Percentiles rank a stretch among this genome's conserved stretches.
Conservation (phyloP, 2,888 invertebrate species). For the Agrochola lota region DNA sequence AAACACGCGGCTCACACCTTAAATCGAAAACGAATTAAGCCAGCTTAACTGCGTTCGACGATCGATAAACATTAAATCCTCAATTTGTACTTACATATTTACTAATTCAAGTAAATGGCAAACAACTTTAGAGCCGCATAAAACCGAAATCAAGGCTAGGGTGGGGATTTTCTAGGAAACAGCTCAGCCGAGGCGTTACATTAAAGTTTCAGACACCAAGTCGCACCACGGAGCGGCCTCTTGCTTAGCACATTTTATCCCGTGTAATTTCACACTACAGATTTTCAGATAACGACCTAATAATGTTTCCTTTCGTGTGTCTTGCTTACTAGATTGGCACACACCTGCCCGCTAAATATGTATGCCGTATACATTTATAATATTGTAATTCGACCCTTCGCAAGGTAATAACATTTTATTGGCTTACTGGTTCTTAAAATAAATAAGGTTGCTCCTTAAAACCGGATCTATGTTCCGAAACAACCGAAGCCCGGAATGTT, state of each 20-base stretch:
- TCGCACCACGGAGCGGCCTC: slow-evolving; percentile 64
- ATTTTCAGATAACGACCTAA: slow-evolving; percentile 75
- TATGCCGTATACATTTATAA: slow-evolving; percentile 65
- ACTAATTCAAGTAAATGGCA: slow-evolving; percentile 80
- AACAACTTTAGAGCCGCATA: slow-evolving; percentile 78
- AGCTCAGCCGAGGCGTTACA: slow-evolving; percentile 77
- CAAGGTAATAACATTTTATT: slow-evolving; percentile 61
- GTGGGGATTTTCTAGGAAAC: slow-evolving; percentile 78
- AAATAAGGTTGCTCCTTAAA: slow-evolving; percentile 52
- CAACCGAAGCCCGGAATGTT: slow-evolving; percentile 27
- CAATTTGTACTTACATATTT: slow-evolving; percentile 62
- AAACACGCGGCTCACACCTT: slow-evolving; percentile 27
- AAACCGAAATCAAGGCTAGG: slow-evolving; percentile 82
- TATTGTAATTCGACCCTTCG: slow-evolving; percentile 64
- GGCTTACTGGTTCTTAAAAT: slow-evolving; percentile 51
- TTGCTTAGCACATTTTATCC: slow-evolving; percentile 77
- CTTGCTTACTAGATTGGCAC: slow-evolving; percentile 60
- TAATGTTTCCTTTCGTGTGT: slow-evolving; percentile 69
- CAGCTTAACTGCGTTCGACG: slow-evolving; percentile 40
- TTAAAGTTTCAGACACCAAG: slow-evolving; percentile 83
- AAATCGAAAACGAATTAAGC: slow-evolving; percentile 39
- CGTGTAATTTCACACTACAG: slow-evolving; percentile 82
- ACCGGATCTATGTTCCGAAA: slow-evolving; percentile 29
- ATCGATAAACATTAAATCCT: slow-evolving; percentile 53
- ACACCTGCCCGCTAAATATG: slow-evolving; percentile 59